Evolutionary conservation across 2,888 invertebrate species (phyloP).

Genomic region (Calliscelio sp.): DNA sequence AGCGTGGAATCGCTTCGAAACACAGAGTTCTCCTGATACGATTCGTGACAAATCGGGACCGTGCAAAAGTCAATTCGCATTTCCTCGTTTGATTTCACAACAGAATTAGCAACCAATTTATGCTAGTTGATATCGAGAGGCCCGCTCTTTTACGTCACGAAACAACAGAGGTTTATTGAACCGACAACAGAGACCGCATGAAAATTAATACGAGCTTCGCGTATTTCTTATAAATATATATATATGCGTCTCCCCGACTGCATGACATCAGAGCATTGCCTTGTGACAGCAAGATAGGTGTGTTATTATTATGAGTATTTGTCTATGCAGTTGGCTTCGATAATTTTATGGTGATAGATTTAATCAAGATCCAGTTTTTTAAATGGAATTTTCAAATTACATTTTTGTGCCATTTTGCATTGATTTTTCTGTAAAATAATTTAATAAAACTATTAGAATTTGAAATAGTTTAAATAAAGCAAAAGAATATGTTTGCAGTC

Average conservation of each 20-base stretch:
- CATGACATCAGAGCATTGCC: neutral
- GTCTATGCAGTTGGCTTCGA: no score
- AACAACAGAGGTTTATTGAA: conserved; percentile 16
- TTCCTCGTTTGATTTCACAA: conserved; percentile 6
- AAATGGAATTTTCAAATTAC: no score
- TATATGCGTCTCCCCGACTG: no score
- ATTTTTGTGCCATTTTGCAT: no score
- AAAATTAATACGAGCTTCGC: conserved; percentile 18
- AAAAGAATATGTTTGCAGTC: no score
- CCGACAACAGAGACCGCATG: conserved; percentile 9
- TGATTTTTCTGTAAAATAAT: no score
- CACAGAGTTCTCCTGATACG: conserved; percentile 7
- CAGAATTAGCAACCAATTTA: conserved; percentile 8
- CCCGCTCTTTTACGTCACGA: neutral
- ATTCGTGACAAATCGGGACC: conserved; percentile 10
- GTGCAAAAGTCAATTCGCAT: conserved; percentile 7
- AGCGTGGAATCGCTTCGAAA: conserved; percentile 71
- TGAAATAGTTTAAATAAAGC: no score
- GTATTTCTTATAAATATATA: neutral
- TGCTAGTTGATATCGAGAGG: conserved; percentile 13
- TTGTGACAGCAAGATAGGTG: neutral
- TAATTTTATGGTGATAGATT: no score
- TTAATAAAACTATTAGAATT: no score
- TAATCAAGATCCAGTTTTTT: no score
- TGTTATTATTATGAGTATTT: no score